phyloP scores from a whole-genome alignment of 2,113 vertebrate species.

The Campylomormyrus tamandua region DNA sequence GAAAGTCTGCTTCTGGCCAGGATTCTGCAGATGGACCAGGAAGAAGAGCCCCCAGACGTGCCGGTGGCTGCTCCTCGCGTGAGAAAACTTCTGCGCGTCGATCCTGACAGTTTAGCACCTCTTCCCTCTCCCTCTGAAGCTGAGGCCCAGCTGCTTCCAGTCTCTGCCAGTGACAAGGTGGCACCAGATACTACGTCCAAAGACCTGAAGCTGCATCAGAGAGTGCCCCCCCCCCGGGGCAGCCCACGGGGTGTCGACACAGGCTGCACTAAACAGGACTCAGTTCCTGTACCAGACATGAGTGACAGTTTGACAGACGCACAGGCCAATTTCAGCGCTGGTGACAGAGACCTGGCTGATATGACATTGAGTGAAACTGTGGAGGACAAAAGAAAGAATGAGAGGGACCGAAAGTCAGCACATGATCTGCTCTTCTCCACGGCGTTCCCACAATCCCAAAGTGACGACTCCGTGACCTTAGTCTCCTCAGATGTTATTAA shows the following conservation, averaged over 20 bases:
- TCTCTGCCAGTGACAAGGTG: background rate
- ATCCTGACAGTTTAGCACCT: conserved; percentile 37
- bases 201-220: background rate
- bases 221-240: background rate
- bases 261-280: background rate
- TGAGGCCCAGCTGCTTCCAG: background rate
- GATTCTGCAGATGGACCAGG: conserved; percentile 42
- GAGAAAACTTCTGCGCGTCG: conserved; percentile 50
- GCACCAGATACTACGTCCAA: background rate
- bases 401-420: background rate
- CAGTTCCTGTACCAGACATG: background rate
- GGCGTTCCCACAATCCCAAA: background rate
- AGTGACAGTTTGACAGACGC: conserved; percentile 30
- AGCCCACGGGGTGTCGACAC: background rate
- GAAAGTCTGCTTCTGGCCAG: conserved; percentile 52
- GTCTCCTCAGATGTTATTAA: background rate
- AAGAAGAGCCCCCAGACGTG: conserved; percentile 26
- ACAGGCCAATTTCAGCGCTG: background rate
- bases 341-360: background rate
- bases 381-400: background rate
- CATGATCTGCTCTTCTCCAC: background rate
- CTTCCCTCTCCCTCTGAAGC: conserved; percentile 3
- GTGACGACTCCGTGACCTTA: background rate
- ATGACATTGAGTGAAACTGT: background rate
- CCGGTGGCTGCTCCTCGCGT: conserved; percentile 26